Base-by-base conservation (phyloP, 2,113 vertebrate genomes). In the Alexandromys fortis region DNA sequence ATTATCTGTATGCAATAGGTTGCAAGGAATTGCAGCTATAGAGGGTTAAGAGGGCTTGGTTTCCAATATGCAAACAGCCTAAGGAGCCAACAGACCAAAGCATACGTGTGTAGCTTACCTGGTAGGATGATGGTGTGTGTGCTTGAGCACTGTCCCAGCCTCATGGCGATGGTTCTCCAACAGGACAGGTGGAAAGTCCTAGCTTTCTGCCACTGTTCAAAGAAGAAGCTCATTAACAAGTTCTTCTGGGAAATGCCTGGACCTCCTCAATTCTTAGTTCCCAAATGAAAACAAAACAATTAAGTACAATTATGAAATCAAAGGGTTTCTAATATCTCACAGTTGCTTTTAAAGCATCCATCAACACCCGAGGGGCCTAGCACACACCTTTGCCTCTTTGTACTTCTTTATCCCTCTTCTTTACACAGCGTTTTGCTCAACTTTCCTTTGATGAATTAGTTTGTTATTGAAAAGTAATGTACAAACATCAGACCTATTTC, bases 161-260 rank as follows among this genome's bases (percentile, higher is more conserved):
- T 61, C 2, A 11, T 55, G 72, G n/a, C 45, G 55, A 8, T 78
- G 8, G 78, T 82, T 87, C 76, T 94, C 72, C 72, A 58, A 76
- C 26, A 82, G 5, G 8, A 94, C 76, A 30, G 42, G 21, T 65
- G 19, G 88, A 67, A 49, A 88, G 22, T 67, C 76, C 88, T 24
- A 94, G 42, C 30, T 97, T 92, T 94, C 33, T 76, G 16, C 58
- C 88, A 45, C 3, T 70, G 47, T 55, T 92, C 95, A 55, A 82
- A 97, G 78, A 55, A 78, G 28, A 68, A 47, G n/a, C 55, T 94
- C 89, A 86, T 94, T 92, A 97, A 72, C 82, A 92, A 72, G 28
- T 94, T 89, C 14, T 30, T 75, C 14, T 82, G 85, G 65, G 93
- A 97, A 91, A 61, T 4, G 58, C 77, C 47, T 42, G 30, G 35